Percentiles rank a stretch among this genome's conserved stretches.
Evolutionary conservation across 1,140 invertebrate species (phyloP).

Genomic region (Aphis craccivora): DNA sequence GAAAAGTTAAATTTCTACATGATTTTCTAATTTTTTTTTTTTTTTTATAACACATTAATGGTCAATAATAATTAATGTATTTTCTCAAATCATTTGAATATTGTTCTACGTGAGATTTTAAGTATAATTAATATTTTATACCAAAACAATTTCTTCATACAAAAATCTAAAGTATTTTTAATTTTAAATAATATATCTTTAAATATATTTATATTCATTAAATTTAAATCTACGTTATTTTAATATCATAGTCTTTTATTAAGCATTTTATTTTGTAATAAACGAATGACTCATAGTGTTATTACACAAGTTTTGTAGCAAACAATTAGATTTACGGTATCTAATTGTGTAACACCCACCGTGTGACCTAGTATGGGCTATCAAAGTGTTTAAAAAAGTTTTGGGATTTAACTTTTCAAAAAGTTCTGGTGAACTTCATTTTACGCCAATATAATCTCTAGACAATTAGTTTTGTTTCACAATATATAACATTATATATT

Average conservation of each 20-base stretch:
- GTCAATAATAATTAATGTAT: neutral
- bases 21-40: no score
- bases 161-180: neutral
- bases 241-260: neutral
- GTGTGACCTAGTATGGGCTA: slow-evolving; percentile 44
- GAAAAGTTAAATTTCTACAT: neutral
- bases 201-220: neutral
- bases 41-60: neutral
- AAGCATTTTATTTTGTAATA: neutral
- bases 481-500: slow-evolving; percentile 25
- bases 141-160: neutral
- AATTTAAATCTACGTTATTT: neutral
- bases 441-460: slow-evolving; percentile 34
- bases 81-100: neutral
- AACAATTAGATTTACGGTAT: slow-evolving; percentile 41
- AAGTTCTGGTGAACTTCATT: slow-evolving; percentile 25
- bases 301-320: neutral
- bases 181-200: neutral
- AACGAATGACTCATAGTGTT: neutral
- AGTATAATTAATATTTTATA: neutral
- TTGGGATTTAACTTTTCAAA: slow-evolving; percentile 34
- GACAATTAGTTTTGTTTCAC: slow-evolving; percentile 30
- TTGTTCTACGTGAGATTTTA: neutral
- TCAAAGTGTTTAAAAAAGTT: slow-evolving; percentile 37
- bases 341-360: slow-evolving; percentile 25